Evolutionary conservation across 2,113 vertebrate species (phyloP).

Genomic region (Mirounga angustirostris): DNA sequence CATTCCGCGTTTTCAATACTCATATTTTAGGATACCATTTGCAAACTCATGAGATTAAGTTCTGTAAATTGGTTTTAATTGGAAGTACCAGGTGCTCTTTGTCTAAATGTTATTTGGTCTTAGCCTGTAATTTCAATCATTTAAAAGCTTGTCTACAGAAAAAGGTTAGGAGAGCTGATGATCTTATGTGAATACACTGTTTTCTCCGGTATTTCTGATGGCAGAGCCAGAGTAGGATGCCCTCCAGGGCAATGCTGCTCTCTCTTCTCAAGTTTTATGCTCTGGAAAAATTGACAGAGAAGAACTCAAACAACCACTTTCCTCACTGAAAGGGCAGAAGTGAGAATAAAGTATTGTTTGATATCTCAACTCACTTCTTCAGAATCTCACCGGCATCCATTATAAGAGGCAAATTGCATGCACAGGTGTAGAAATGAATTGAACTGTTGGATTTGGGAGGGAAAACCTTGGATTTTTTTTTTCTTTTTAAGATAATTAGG

Average conservation of each 20-base stretch:
- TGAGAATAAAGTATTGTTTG: conserved; percentile 14
- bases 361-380: conserved; percentile 17
- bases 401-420: background rate
- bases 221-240: conserved; percentile 10
- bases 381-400: background rate
- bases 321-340: conserved; percentile 18
- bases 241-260: background rate
- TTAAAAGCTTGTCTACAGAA: conserved; percentile 53
- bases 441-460: background rate
- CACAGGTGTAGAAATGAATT: background rate
- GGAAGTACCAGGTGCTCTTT: conserved; percentile 55
- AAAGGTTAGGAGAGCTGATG: conserved; percentile 46
- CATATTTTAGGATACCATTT: conserved; percentile 59
- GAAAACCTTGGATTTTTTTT: background rate
- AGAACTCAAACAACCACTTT: conserved; percentile 32
- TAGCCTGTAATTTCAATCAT: conserved; percentile 41
- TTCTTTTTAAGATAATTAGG: background rate
- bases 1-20: conserved; percentile 76
- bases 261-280: conserved; percentile 7
- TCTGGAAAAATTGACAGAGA: background rate
- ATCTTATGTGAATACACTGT: background rate
- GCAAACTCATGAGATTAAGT: conserved; percentile 59
- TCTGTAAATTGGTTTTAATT: conserved; percentile 58
- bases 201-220: conserved; percentile 19
- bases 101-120: conserved; percentile 63